Base-by-base conservation (phyloP, 92 coral and sea anemone genomes). In the Porites evermanni region DNA sequence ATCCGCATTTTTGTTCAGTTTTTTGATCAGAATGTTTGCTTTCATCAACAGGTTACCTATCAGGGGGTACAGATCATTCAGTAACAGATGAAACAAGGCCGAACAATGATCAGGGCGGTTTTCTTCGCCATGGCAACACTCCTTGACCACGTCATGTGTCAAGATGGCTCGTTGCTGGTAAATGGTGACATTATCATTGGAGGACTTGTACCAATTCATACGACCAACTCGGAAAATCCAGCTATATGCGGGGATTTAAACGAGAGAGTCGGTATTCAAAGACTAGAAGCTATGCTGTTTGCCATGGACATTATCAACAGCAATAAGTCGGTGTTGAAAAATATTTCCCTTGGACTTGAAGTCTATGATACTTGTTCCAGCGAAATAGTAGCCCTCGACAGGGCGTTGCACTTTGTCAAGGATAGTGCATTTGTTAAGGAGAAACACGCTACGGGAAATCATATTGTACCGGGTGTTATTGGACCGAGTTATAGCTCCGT, bases 251-350 rank as follows among this genome's bases (percentile, higher is more conserved):
- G 78, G 16, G 67, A 81, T 56, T 70, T 97, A 19, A 73, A 97
- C 77, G 96, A 93, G 74, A 80, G 98, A 79, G 85, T 97, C 53
- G 99, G 99, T 1, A 93, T 97, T 70, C 99, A 97, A 77, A 91
- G 99, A 71, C 90, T 97, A 11, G 99, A 97, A 67, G 99, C 96
- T 8, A 74, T 96, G 90, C 79, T 95, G 50, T 95, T 86, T 79
- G 95, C 99, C 56, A 85, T 96, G 23, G 98, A 96, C 84, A 90
- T 84, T 47, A 87, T 96, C 80, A 96, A 94, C 88, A 78, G 89
- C 2, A 87, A 93, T 73, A 26, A 79, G 12, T 65, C 94, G n/a
- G 67, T 94, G 51, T 91, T 96, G 72, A 91, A 77, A 18, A 88
- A 91, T 53, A 87, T 96, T 69, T 91, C 88, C 2, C 95, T 96